Base-by-base conservation (phyloP, 2,888 invertebrate genomes). In the Girardia tigrina region DNA sequence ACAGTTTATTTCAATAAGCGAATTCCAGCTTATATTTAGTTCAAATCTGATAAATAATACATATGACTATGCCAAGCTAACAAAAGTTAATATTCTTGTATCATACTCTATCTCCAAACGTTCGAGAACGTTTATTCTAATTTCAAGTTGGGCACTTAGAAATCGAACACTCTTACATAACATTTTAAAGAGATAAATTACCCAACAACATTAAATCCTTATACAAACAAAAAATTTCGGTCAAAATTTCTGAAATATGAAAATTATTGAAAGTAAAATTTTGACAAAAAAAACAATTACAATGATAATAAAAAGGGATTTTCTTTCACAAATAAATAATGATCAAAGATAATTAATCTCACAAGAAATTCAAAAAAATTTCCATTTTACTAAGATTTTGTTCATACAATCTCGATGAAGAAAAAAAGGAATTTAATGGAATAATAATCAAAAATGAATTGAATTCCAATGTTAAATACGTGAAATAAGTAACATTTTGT, bases 11-110 rank as follows among this genome's bases (percentile, higher is more conserved):
- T 56, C 23, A 20, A 56, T 56, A 56, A 56, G 56, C 56, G 56
- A 56, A 56, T n/a, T 56, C 56, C 56, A 56, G 56, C 56, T 56
- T 56, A 56, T 56, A n/a, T 56, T 56, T 56, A 12, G 56, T 56
- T 56, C n/a, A 56, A 56, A 56, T 56, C 56, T 56, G 56, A 56
- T 56, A 56, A 56, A 56, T 56, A 56, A 56, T 56, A 56, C 56
- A 56, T 23, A 56, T 56, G 56, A 56, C 56, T 56, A 56, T 56
- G 23, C 23, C n/a, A 56, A 56, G 56, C 56, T 56, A 56, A 4
- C 4, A 56, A 12, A 8, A 56, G 4, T 56, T 20, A 56, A 12
- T 20, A 20, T 56, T 20, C 23, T 56, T 56, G n/a, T 23, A 56
- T 56, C 56, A 56, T 2, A 56, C 56, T 56, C 23, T n/a, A 20